phyloP scores from a whole-genome alignment of 2,888 invertebrate genomes.

The Lasius fuliginosus region DNA sequence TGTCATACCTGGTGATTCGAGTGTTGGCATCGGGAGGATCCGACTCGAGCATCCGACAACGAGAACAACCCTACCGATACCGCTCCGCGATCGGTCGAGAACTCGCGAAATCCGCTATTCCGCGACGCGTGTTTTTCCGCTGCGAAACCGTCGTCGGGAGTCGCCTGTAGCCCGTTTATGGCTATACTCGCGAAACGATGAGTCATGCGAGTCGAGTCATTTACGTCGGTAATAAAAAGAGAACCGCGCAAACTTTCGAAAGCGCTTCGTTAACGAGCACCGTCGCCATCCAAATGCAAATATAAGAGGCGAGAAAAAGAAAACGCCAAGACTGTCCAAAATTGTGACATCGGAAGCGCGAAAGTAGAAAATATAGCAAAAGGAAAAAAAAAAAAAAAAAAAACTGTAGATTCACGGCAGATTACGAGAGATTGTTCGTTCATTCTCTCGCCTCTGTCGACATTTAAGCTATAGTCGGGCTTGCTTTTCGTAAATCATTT shows the following conservation, averaged over 20 bases:
- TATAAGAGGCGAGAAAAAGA: neutral
- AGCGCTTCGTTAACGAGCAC: constrained; percentile 59
- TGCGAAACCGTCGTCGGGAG: neutral
- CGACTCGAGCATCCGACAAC: neutral
- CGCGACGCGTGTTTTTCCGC: constrained; percentile 7
- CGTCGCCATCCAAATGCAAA: constrained; percentile 33
- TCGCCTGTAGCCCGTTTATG: constrained; percentile 8
- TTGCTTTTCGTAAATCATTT: neutral
- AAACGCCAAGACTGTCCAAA: neutral
- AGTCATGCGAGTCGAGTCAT: constrained; percentile 68
- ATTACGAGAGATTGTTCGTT: neutral
- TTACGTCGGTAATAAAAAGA: constrained; percentile 58
- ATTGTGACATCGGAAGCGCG: neutral
- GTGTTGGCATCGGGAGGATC: neutral
- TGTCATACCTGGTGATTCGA: neutral
- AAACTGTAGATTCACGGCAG: no score
- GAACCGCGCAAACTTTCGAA: constrained; percentile 68
- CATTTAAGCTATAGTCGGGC: neutral
- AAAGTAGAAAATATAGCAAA: neutral
- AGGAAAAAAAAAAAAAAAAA: no score
- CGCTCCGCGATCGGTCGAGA: constrained; percentile 1
- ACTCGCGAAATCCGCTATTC: constrained; percentile 24
- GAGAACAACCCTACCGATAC: neutral
- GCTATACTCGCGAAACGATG: constrained; percentile 58
- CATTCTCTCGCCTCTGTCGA: neutral